phyloP scores from a whole-genome alignment of 2,888 invertebrate genomes.

The Hymenopus coronatus region DNA sequence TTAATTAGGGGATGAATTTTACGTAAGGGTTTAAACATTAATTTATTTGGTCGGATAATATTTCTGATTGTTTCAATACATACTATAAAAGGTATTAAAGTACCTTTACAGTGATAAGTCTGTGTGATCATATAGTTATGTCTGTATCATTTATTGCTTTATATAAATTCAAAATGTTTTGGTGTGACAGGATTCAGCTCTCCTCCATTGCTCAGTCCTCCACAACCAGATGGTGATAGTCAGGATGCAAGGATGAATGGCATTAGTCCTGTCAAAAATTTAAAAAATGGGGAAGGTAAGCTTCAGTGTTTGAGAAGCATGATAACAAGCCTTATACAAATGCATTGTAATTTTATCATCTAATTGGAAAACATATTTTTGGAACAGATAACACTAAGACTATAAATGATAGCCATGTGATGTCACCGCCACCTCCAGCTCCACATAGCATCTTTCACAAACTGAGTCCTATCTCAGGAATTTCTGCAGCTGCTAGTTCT shows the following conservation, averaged over 20 bases:
- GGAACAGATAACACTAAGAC: neutral
- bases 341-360: neutral
- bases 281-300: constrained; percentile 9
- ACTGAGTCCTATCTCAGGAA: neutral
- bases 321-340: neutral
- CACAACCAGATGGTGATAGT: constrained; percentile 6
- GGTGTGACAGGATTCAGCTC: neutral
- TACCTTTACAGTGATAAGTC: too few relatives aligned
- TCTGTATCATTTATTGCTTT: neutral
- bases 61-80: too few relatives aligned
- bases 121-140: too few relatives aligned
- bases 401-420: constrained; percentile 24
- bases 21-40: too few relatives aligned
- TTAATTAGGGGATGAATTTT: too few relatives aligned
- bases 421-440: constrained; percentile 31
- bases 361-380: neutral
- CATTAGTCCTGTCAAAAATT: constrained; percentile 3
- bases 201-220: constrained; percentile 19
- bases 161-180: neutral
- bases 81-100: too few relatives aligned
- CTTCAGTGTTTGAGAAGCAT: neutral
- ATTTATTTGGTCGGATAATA: too few relatives aligned
- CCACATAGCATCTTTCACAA: neutral
- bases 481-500: neutral
- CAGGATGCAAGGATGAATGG: constrained; percentile 16